Conservation (phyloP, 2,113 vertebrate genomes). For the Microcebus murinus region DNA sequence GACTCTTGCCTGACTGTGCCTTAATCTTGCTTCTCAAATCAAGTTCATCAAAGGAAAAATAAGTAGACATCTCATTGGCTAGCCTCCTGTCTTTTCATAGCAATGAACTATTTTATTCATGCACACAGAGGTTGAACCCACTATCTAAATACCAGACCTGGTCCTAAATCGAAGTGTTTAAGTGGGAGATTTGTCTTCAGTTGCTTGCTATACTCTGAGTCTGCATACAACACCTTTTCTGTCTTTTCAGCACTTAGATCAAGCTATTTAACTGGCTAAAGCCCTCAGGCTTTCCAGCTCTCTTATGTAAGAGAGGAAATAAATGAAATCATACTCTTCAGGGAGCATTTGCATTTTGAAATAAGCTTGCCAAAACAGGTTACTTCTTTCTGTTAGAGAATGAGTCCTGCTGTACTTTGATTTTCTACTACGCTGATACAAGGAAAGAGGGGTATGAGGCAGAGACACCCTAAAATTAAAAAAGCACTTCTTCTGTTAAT, state of each 20-base stretch:
- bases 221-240: not conserved
- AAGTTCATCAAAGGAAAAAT: not conserved
- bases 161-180: not conserved
- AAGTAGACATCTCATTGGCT: not conserved
- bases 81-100: not conserved
- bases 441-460: not conserved
- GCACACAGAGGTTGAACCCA: no score
- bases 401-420: not conserved
- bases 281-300: not conserved
- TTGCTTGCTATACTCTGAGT: not conserved
- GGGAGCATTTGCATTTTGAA: slow-evolving; percentile 44
- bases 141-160: not conserved
- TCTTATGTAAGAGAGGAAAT: slow-evolving; percentile 11
- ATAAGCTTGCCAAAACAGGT: not conserved
- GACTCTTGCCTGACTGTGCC: not conserved
- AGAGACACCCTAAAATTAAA: not conserved
- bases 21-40: not conserved
- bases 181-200: not conserved
- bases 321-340: slow-evolving; percentile 16
- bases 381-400: not conserved
- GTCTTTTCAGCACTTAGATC: not conserved
- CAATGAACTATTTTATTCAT: not conserved
- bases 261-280: not conserved
- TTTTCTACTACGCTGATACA: not conserved
- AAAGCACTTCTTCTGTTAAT: not conserved